These are phyloP conservation scores for Sussaba pulchella DNA, from an alignment of 2,888 invertebrate genomes.

Conservation along the genomic window DNA sequence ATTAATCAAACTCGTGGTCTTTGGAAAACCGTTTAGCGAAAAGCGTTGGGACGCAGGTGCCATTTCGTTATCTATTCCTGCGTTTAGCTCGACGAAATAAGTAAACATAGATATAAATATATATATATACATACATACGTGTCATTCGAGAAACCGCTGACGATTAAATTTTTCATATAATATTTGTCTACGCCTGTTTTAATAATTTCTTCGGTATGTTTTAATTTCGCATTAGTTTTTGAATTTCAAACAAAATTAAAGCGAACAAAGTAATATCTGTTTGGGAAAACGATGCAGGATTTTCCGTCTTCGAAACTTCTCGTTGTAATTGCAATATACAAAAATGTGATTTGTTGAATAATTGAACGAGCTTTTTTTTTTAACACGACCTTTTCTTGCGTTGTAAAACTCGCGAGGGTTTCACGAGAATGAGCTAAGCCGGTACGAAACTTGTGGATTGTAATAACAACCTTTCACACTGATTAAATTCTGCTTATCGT, in stretches of 20 bases:
- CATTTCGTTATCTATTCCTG: conserved; percentile 43
- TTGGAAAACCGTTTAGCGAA: conserved; percentile 16
- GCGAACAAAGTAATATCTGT: conserved; percentile 3
- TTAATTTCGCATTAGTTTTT: conserved; percentile 19
- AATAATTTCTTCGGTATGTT: conserved; percentile 15
- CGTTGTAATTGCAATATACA: conserved; percentile 45
- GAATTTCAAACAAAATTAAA: conserved; percentile 1
- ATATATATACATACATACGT: conserved; percentile 21
- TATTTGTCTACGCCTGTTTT: neutral
- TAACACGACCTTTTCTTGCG: conserved; percentile 14
- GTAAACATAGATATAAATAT: too few species aligned
- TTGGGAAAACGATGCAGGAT: too few species aligned
- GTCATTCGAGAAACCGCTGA: conserved; percentile 25
- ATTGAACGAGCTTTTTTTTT: conserved; percentile 38
- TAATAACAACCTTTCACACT: conserved; percentile 29
- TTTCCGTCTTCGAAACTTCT: conserved; percentile 44
- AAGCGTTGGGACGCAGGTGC: conserved; percentile 39
- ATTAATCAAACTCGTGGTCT: neutral
- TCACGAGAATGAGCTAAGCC: too few species aligned
- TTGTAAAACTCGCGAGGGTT: too few species aligned
- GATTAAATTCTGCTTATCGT: conserved; percentile 51
- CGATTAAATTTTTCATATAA: conserved; percentile 28
- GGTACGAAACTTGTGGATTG: conserved; percentile 13
- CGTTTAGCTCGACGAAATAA: conserved; percentile 34
- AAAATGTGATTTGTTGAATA: conserved; percentile 44